Evolutionary conservation across 2,797 vertebrate genomes (phyloP), one percentile per base, ranked within the genome.

Genomic region (Acipenser ruthenus): DNA sequence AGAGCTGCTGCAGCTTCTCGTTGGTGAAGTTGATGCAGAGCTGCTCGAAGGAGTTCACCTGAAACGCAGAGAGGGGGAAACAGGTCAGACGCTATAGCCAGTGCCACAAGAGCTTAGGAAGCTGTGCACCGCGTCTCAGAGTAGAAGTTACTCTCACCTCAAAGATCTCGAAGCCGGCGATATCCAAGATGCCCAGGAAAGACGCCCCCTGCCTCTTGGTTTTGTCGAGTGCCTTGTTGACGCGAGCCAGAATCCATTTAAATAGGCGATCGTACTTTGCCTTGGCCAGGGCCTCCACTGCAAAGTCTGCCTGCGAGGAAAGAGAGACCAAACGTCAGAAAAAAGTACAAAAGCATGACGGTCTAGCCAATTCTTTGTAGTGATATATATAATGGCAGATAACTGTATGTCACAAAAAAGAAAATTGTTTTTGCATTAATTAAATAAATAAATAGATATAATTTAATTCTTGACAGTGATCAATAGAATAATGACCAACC

Each of bases 21-120:
- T 98, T 99, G 73, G 96, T 99, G 83, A 97, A 99, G 86, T 99
- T 99, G 82, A 99, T 98, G 69, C 96, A 99, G 63, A 99, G 85
- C 72, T 99, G 96, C 75, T 99, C 96, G 3, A 99, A 99, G 0
- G 96, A 99, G 86, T 99, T 99, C 77, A 99, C 75, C 96, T 99
- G 66, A 0, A 65, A 62, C 69, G 65, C 8, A 77, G 47, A 65
- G 12, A 71, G 50, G 1, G 1, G 67, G 10, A 51, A 52, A 15
- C 1, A 60, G 9, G 53, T 15, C 50, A 55, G 7, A 55, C 6
- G 53, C 53, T 55, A 37, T 5, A 37, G 37, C 37, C 37, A 37
- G 37, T 37, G 37, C 37, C 37, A 37, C 37, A 37, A 37, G 37
- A 37, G 37, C 37, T 37, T 37, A 37, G 37, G 37, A 37, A 37